These are phyloP conservation scores for Sebastes paucispinis DNA, from an alignment of 2,797 vertebrate genomes.

Conservation along the genomic window DNA sequence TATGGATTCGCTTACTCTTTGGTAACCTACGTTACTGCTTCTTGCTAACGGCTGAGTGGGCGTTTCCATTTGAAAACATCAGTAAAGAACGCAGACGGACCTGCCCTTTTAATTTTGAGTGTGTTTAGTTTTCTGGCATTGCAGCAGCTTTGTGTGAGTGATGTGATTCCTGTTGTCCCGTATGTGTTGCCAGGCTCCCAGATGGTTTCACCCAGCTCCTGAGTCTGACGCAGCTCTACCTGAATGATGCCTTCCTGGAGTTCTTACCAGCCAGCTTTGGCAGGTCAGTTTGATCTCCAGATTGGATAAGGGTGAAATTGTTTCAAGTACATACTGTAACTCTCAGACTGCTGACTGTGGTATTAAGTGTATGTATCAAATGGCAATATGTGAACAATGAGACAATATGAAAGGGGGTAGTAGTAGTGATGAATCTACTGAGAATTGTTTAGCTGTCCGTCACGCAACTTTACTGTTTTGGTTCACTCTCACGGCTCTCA, in stretches of 20 bases:
- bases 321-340: neutral
- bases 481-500: neutral
- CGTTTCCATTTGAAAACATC: neutral
- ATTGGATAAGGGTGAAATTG: neutral
- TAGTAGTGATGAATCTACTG: neutral
- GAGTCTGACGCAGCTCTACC: constrained; percentile 95
- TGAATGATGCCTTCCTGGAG: constrained; percentile 98
- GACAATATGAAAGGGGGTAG: neutral
- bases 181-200: constrained; percentile 87
- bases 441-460: neutral
- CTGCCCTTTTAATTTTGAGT: neutral
- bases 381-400: neutral
- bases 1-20: too few species aligned
- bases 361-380: neutral
- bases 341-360: neutral
- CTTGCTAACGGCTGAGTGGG: neutral
- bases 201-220: constrained; percentile 98
- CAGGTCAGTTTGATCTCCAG: constrained; percentile 82
- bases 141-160: constrained; percentile 6
- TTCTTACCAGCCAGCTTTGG: constrained; percentile 97
- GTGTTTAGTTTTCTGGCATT: neutral
- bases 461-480: neutral
- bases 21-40: too few species aligned
- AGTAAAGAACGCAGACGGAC: neutral
- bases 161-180: neutral